Conservation (phyloP, 1,140 invertebrate species). For the Aleiodes sp. region DNA sequence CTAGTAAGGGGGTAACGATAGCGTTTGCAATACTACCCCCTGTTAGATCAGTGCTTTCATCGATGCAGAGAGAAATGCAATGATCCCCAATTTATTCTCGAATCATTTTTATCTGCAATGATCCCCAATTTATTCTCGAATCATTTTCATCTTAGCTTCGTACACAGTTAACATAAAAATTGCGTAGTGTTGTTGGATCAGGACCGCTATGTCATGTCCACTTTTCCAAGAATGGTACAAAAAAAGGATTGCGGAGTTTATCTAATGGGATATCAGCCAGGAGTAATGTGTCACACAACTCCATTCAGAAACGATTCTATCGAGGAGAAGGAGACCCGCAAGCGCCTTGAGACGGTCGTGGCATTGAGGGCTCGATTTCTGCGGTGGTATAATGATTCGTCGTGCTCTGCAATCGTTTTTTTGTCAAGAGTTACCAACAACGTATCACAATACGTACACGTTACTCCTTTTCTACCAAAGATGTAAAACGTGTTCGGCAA, state of each 20-base stretch:
- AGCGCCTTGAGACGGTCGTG: background rate
- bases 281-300: background rate
- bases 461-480: background rate
- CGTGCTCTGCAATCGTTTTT: background rate
- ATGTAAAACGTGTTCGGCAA: background rate
- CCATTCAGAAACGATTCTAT: background rate
- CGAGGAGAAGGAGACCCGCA: background rate
- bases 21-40: constrained; percentile 28
- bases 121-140: background rate
- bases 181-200: background rate
- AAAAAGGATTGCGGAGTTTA: background rate
- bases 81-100: background rate
- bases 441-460: background rate
- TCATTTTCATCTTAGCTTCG: background rate
- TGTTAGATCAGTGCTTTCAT: constrained; percentile 31
- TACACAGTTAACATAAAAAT: background rate
- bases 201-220: constrained; percentile 1
- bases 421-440: background rate
- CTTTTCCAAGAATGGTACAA: background rate
- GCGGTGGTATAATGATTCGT: background rate
- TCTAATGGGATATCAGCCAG: background rate
- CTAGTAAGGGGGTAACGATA: constrained; percentile 14
- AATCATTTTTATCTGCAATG: background rate
- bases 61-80: constrained; percentile 30
- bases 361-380: background rate